Base-by-base conservation (phyloP, 2,888 invertebrate genomes). In the Girardia tigrina region DNA sequence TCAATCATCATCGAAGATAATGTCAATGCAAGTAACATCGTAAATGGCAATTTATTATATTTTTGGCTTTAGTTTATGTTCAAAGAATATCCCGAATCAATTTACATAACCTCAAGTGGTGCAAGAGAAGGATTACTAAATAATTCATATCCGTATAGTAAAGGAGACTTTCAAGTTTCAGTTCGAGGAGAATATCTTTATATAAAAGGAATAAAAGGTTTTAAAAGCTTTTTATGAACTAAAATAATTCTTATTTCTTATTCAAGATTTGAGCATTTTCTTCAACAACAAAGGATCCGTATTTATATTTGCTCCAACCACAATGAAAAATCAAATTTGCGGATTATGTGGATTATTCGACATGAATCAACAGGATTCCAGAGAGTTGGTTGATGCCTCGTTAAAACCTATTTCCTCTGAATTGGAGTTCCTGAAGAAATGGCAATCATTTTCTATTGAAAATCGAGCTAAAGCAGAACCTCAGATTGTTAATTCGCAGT, bases 291-390 rank as follows among this genome's bases (percentile, higher is more conserved):
- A 56, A 56, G 56, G 56, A 4, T 56, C 56, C 20, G n/a, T 56
- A 20, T 56, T 56, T 56, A 23, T 56, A 16, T 56, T 56, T 56
- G 56, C 56, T 8, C 56, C 56, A 16, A 23, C n/a, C 2, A 56
- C 56, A 56, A 56, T 56, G 56, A 56, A 56, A 56, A 56, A 56
- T 12, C 56, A 56, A n/a, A 23, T 56, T 56, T 56, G 56, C n/a
- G 56, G 56, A 20, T 56, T 56, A n/a, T 56, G 56, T 56, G 56
- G 56, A 20, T 23, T 56, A n/a, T 56, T 20, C 23, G 56, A 56
- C n/a, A 23, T 4, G 20, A 56, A 56, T n/a, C 20, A 23, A 20
- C 20, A 56, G 8, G n/a, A 56, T 56, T 12, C 4, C 4, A 12
- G 4, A 12, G 56, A 56, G 23, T 20, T n/a, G 2, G 56, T 56